Base-by-base conservation (phyloP, 1,140 invertebrate genomes). In the Ruditapes philippinarum region DNA sequence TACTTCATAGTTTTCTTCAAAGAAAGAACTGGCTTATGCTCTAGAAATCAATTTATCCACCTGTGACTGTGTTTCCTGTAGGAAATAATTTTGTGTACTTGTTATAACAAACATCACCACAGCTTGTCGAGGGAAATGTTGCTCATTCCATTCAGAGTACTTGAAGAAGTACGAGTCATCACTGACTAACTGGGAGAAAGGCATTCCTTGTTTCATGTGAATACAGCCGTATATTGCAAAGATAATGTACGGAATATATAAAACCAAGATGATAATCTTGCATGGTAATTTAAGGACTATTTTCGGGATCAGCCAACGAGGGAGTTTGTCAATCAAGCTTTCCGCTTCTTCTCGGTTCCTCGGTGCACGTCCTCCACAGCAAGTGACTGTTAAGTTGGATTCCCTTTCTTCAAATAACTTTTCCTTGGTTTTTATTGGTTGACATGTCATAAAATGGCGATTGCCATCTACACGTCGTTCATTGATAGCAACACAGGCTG, bases 161-260 rank as follows among this genome's bases (percentile, higher is more conserved):
- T 82, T 82, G 45, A 90, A 73, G 65, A 80, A 91, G 65, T 96
- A 95, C 11, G 96, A 96, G 14, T 85, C 89, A 28, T 94, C 91
- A 4, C 94, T 81, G 14, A 96, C 91, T 17, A 96, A 74, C 68
- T 95, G 94, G 31, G 95, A 92, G n/a, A 96, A 96, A 93, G 99
- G 98, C 11, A 99, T 96, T 0, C 98, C 98, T 96, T 99, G 98
- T 95, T 95, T 91, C 36, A 99, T 97, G 88, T 97, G 0, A 97
- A 98, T 19, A 0, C 98, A 97, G 0, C 98, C 98, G 95, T 98
- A 99, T 57, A 98, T 97, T 1, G 98, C 98, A 0, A 98, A 98
- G 0, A 96, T 97, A 0, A 99, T 93, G 93, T 99, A 99, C 0
- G 97, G 96, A 17, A 97, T 96, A 95, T 99, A 99, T 22, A 97